A percentile compares a stretch with the other conserved stretches of the same genome.
These are phyloP conservation scores for Polyommatus icarus DNA, from an alignment of 2,888 invertebrate species.

Conservation along the genomic window DNA sequence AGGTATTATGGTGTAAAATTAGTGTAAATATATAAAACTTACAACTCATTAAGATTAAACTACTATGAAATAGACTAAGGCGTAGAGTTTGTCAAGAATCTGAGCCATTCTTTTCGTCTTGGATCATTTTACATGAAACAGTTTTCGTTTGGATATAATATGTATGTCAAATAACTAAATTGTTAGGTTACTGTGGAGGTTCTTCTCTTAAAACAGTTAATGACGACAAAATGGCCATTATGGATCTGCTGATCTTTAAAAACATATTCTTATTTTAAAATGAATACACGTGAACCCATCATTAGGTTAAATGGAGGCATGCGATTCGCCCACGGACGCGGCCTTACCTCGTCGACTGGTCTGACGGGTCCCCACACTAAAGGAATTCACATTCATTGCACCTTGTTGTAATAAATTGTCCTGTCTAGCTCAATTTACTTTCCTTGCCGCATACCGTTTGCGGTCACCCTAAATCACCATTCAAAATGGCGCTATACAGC, in stretches of 20 bases:
- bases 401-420: constrained; percentile 29
- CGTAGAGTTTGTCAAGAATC: not conserved
- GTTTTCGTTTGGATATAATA: not conserved
- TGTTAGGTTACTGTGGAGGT: not conserved
- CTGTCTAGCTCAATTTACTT: constrained; percentile 27
- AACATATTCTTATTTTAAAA: not conserved
- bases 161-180: too few species aligned
- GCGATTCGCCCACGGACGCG: constrained; percentile 67
- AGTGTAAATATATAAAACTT: not conserved
- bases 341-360: constrained; percentile 59
- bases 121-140: not conserved
- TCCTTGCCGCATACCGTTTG: constrained; percentile 16
- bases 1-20: not conserved
- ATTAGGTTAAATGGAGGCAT: constrained; percentile 44
- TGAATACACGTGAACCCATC: constrained; percentile 36
- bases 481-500: constrained; percentile 10
- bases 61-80: too few species aligned
- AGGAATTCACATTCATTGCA: constrained; percentile 6
- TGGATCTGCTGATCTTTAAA: not conserved
- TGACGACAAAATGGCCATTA: not conserved
- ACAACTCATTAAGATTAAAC: too few species aligned
- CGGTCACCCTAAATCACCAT: not conserved
- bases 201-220: not conserved
- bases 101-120: not conserved
- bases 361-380: not conserved